These are phyloP conservation scores for Oryzias javanicus DNA, from an alignment of 2,113 vertebrate species.

Conservation along the genomic window DNA sequence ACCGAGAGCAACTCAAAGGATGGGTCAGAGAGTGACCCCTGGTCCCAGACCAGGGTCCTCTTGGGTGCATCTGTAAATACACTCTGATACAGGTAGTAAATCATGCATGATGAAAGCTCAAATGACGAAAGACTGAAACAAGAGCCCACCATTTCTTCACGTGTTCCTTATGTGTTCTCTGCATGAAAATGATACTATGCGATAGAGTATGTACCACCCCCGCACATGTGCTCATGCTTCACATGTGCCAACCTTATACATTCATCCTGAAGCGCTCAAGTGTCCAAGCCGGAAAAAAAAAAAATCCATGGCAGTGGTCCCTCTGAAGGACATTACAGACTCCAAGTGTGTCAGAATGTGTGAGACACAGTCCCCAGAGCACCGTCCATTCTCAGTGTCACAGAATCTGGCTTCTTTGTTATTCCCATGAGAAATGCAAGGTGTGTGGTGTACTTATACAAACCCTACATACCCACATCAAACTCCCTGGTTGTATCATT, in stretches of 20 bases:
- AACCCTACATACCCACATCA: conserved; percentile 7
- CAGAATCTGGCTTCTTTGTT: conserved; percentile 48
- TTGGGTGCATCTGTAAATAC: too few species aligned
- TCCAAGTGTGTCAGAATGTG: conserved; percentile 66
- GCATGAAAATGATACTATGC: conserved; percentile 18
- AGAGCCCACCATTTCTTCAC: conserved; percentile 6
- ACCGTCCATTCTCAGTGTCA: conserved; percentile 49
- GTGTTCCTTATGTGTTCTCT: conserved; percentile 1
- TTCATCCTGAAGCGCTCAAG: conserved; percentile 44
- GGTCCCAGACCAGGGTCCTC: too few species aligned
- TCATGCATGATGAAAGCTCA: neutral
- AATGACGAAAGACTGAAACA: conserved; percentile 13
- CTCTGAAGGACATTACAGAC: conserved; percentile 65
- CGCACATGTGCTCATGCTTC: conserved; percentile 22
- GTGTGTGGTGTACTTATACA: neutral
- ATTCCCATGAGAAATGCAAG: conserved; percentile 35
- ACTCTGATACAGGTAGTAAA: neutral
- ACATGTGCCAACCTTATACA: conserved; percentile 30
- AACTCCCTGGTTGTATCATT: conserved; percentile 8
- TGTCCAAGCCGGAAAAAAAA: conserved; percentile 26
- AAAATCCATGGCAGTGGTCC: conserved; percentile 41
- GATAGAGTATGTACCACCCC: conserved; percentile 3
- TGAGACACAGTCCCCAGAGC: conserved; percentile 68
- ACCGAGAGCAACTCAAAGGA: too few species aligned
- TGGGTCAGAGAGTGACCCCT: too few species aligned